Base-by-base conservation (phyloP, 2,888 invertebrate genomes). In the Dryococelus australis region DNA sequence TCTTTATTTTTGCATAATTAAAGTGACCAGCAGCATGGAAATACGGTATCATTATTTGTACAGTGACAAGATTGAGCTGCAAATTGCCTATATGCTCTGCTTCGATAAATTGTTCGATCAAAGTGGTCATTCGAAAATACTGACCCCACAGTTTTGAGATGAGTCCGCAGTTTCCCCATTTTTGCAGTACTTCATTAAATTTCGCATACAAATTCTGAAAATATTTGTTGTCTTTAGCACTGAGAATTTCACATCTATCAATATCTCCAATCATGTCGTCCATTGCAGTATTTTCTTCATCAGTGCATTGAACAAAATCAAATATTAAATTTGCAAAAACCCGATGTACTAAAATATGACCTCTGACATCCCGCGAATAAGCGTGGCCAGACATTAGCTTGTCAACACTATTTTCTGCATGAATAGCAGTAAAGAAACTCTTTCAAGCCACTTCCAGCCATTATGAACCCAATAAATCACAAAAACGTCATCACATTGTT, bases 381-480 rank as follows among this genome's bases (percentile, higher is more conserved):
- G 35, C 83, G 24, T 35, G 83, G 24, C 27, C 83, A 83, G 12
- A 35, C 43, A 83, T 26, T 0, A 79, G 10, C 20, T 79, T 79
- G 79, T 79, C 79, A n/a, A 24, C 79, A 79, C 26, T 12, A 26
- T n/a, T 27, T 26, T n/a, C 79, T n/a, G n/a, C n/a, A n/a, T n/a
- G n/a, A n/a, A n/a, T n/a, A n/a, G n/a, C n/a, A n/a, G n/a, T n/a
- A 26, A 26, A 3, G 20, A 3, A 20, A 24, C 24, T 83, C 27
- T 27, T 83, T 83, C 43, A 83, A 35, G 43, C 83, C 83, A 27
- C 20, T 83, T 83, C 83, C 83, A 28, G 28, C 13, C 83, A 83
- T 35, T 12, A 83, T 35, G 3, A 28, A 35, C 16, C 83, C 83
- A 4, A 83, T 83, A 28, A 10, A 83, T 35, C 83, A 6, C 83